phyloP scores from a whole-genome alignment of 2,797 vertebrate species.

The Pelochelys cantorii region DNA sequence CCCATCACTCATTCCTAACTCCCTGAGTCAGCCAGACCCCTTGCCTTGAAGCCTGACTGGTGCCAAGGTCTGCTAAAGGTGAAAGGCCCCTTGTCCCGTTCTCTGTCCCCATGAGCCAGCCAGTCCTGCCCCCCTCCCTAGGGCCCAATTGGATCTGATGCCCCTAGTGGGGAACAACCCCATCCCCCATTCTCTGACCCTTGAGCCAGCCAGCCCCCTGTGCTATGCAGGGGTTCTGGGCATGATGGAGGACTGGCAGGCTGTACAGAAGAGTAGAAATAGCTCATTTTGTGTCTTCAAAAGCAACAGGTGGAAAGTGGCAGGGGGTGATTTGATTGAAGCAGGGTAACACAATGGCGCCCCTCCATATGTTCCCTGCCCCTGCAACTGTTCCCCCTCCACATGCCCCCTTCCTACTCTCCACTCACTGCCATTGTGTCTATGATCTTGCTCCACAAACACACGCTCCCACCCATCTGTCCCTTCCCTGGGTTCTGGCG shows the following conservation, averaged over 20 bases:
- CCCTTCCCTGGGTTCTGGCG: neutral
- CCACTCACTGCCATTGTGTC: neutral
- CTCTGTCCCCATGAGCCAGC: neutral
- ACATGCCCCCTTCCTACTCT: neutral
- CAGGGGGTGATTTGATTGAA: neutral
- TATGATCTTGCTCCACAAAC: neutral
- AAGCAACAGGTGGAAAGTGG: conserved; percentile 1
- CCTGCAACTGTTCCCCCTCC: neutral
- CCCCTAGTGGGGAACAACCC: no score
- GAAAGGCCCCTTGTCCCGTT: neutral
- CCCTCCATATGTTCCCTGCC: neutral
- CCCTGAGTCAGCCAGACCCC: neutral
- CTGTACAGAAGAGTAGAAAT: neutral
- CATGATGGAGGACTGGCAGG: neutral
- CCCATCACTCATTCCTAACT: neutral
- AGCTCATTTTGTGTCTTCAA: neutral
- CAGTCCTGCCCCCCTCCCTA: neutral
- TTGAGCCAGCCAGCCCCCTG: neutral
- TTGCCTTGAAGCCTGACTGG: neutral
- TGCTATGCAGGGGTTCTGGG: neutral
- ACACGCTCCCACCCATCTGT: neutral
- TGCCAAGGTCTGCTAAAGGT: neutral
- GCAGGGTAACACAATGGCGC: neutral
- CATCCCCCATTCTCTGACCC: neutral
- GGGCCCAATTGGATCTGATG: neutral